Evolutionary conservation across 2,888 invertebrate genomes (phyloP).

Genomic region (Tenthredo livida): DNA sequence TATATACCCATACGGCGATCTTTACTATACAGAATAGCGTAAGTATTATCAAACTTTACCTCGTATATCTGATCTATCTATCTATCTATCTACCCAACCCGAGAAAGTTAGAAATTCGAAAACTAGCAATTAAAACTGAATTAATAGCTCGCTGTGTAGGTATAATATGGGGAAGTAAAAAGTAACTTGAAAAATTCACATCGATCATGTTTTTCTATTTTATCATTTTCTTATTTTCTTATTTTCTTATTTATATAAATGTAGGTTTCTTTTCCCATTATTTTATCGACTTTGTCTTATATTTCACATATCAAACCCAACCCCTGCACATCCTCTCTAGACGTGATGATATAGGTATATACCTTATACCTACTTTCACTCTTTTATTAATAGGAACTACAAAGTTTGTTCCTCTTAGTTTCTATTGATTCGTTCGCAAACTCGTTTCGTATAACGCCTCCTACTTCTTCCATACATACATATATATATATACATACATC

Average conservation of each 20-base stretch:
- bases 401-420: constrained; percentile 30
- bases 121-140: background rate
- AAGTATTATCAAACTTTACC: constrained; percentile 38
- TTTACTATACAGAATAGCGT: constrained; percentile 12
- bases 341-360: background rate
- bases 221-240: background rate
- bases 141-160: background rate
- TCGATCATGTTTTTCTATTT: background rate
- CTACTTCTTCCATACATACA: background rate
- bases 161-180: background rate
- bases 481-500: background rate
- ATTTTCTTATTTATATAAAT: background rate
- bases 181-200: background rate
- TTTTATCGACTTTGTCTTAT: background rate
- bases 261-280: background rate
- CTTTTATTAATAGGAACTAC: constrained; percentile 12
- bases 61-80: background rate
- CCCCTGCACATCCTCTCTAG: background rate
- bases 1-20: background rate
- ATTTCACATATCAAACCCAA: background rate
- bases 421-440: constrained; percentile 34
- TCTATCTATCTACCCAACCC: background rate
- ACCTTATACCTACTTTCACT: constrained; percentile 11
- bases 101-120: background rate
- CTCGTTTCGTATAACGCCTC: constrained; percentile 21